A percentile compares a stretch with the other conserved stretches of the same genome.
phyloP scores from a whole-genome alignment of 2,888 invertebrate species.

The Caenorhabditis imperialis region DNA sequence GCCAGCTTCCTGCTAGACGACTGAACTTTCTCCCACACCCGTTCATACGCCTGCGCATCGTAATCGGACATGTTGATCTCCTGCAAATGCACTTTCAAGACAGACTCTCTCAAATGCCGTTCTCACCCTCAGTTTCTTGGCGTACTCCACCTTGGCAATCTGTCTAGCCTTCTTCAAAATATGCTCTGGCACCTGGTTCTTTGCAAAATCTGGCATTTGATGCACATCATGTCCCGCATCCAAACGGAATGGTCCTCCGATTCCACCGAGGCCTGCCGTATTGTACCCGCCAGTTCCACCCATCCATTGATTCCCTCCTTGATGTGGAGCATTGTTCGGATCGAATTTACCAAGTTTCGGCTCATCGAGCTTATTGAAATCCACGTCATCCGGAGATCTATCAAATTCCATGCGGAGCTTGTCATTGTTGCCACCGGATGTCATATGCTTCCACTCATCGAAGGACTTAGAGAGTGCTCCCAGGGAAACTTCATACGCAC shows the following conservation, averaged over 20 bases:
- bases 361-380: conserved; percentile 81
- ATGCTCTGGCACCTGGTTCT: conserved; percentile 88
- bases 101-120: background rate
- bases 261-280: conserved; percentile 94
- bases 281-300: conserved; percentile 91
- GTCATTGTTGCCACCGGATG: conserved; percentile 35
- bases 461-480: conserved; percentile 58
- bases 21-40: conserved; percentile 84
- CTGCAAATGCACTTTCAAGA: conserved; percentile 80
- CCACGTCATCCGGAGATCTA: conserved; percentile 61
- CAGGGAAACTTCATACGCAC: conserved; percentile 50
- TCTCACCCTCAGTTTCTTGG: conserved; percentile 71
- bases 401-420: conserved; percentile 68
- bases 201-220: conserved; percentile 90
- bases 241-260: conserved; percentile 84
- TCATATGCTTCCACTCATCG: conserved; percentile 68
- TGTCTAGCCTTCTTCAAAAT: conserved; percentile 90
- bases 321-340: conserved; percentile 85
- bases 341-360: conserved; percentile 91
- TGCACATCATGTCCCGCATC: conserved; percentile 94
- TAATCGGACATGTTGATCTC: conserved; percentile 96
- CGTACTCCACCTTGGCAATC: conserved; percentile 86
- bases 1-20: conserved; percentile 88
- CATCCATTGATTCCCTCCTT: conserved; percentile 97
- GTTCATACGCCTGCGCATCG: conserved; percentile 89